Evolutionary conservation across 2,888 invertebrate genomes (phyloP).

Genomic region (Patella depressa): DNA sequence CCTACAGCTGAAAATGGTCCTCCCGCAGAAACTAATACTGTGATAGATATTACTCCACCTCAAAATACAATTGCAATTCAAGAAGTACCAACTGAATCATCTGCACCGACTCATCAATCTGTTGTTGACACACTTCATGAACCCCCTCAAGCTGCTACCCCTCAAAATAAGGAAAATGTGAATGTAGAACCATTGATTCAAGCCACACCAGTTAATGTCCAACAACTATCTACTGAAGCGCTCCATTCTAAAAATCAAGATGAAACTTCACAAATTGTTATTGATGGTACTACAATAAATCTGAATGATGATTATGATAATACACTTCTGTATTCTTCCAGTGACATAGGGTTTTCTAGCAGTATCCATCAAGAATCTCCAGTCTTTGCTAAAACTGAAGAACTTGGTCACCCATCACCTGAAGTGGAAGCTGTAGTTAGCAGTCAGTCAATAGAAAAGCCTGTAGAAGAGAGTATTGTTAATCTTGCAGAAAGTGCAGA

Average conservation of each 20-base stretch:
- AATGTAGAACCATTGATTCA: not conserved
- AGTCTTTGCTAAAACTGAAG: not conserved
- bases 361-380: not conserved
- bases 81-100: too few relatives aligned
- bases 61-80: too few relatives aligned
- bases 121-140: too few relatives aligned
- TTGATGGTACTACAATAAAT: conserved; percentile 24
- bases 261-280: conserved; percentile 11
- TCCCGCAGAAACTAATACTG: too few relatives aligned
- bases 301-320: conserved; percentile 19
- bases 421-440: not conserved
- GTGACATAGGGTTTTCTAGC: not conserved
- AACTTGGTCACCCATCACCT: not conserved
- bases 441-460: not conserved
- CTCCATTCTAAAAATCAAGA: not conserved
- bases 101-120: too few relatives aligned
- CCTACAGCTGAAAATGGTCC: too few relatives aligned
- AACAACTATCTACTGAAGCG: not conserved
- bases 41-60: too few relatives aligned
- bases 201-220: not conserved
- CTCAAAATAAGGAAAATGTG: not conserved
- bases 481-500: too few relatives aligned
- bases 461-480: not conserved
- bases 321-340: not conserved
- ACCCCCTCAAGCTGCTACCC: not conserved